These are phyloP conservation scores for Botia kubotai DNA, from an alignment of 2,797 vertebrate species.

Conservation along the genomic window DNA sequence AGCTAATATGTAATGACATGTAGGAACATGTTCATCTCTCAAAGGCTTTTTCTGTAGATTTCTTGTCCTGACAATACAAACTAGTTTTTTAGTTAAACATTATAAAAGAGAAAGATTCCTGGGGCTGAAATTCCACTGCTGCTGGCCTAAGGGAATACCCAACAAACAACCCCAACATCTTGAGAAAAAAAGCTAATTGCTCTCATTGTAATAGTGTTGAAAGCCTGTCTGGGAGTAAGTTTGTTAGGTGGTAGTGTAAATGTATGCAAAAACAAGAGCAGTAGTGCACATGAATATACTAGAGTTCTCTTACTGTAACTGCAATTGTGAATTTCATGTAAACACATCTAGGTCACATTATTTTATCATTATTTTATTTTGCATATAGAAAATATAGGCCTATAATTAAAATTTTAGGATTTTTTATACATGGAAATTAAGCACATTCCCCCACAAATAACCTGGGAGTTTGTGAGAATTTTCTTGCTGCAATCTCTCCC, in stretches of 20 bases:
- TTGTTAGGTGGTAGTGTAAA: neutral
- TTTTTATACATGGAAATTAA: neutral
- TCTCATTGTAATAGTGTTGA: neutral
- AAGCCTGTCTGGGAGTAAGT: neutral
- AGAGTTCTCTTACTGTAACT: too few species aligned
- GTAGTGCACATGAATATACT: too few species aligned
- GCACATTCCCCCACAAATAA: too few species aligned
- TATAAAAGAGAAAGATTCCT: conserved; percentile 29
- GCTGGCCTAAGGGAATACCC: neutral
- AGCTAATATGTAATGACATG: conserved; percentile 72
- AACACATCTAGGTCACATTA: too few species aligned
- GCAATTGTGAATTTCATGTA: too few species aligned
- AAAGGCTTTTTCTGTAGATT: conserved; percentile 53
- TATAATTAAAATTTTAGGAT: neutral
- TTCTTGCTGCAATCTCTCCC: neutral
- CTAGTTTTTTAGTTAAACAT: conserved; percentile 48
- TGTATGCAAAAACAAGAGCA: neutral
- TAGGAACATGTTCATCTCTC: conserved; percentile 68
- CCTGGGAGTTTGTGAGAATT: neutral
- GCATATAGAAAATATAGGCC: too few species aligned
- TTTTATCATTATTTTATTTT: too few species aligned
- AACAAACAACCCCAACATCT: neutral
- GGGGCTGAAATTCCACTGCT: neutral
- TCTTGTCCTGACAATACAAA: conserved; percentile 39
- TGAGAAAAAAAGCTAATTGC: neutral